Percentiles rank a stretch among this genome's conserved stretches.
Conservation (phyloP, 2,113 vertebrate species). For the Castor canadensis region DNA sequence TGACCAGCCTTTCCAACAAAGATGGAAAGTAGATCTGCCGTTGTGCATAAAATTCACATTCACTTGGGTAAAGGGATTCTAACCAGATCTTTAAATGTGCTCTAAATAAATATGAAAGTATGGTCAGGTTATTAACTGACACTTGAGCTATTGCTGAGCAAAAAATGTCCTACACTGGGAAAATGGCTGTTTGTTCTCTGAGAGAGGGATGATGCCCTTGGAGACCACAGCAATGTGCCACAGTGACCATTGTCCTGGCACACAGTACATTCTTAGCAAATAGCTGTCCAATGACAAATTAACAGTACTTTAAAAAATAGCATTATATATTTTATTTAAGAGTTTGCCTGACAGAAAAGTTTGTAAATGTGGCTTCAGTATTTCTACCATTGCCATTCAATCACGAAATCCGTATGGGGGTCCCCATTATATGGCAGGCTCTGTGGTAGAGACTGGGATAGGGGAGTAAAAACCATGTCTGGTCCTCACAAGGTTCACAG, state of each 20-base stretch:
- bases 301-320: neutral
- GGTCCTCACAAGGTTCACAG: too few species aligned
- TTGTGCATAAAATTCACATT: neutral
- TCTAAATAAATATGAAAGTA: neutral
- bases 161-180: too few species aligned
- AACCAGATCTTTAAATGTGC: neutral
- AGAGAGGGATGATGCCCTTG: fast-evolving
- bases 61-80: neutral
- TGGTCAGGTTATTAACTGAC: neutral
- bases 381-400: neutral
- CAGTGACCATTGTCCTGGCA: fast-evolving
- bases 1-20: neutral
- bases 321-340: neutral
- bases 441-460: fast-evolving
- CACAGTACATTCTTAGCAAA: neutral
- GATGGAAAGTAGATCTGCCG: neutral
- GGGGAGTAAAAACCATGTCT: neutral
- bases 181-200: fast-evolving
- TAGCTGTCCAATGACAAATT: too few species aligned
- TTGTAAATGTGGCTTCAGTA: neutral
- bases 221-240: fast-evolving
- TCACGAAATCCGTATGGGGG: neutral
- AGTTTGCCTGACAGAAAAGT: neutral
- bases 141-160: neutral
- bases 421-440: neutral